A percentile compares a stretch with the other conserved stretches of the same genome.
Conservation (phyloP, 1,140 invertebrate species). For the Gyrodactylus salaris region DNA sequence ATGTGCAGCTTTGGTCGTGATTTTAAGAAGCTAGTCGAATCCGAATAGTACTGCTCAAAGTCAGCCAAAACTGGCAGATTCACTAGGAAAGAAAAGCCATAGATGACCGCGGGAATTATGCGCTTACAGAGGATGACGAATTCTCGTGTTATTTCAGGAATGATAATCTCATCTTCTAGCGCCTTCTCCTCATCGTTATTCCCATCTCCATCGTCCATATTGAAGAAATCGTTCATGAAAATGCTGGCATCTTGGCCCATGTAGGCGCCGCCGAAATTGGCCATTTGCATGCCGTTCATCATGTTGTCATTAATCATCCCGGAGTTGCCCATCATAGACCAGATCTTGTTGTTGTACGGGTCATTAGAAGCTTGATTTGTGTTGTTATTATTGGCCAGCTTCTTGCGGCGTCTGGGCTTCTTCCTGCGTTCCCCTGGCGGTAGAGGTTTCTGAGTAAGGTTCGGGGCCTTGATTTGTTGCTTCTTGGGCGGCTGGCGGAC, state of each 20-base stretch:
- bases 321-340: background rate
- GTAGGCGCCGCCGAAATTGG: background rate
- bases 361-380: background rate
- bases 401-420: background rate
- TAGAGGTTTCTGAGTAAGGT: background rate
- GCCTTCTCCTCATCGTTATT: background rate
- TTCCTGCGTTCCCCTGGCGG: background rate
- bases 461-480: background rate
- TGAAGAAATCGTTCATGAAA: background rate
- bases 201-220: background rate
- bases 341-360: background rate
- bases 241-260: background rate
- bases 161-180: background rate
- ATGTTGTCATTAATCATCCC: background rate
- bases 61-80: background rate
- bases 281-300: background rate
- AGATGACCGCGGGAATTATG: background rate
- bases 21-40: background rate
- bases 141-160: background rate
- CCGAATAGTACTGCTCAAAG: background rate
- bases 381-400: background rate
- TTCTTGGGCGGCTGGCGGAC: background rate
- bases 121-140: background rate
- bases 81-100: background rate
- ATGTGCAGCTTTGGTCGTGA: background rate